A percentile compares a stretch with the other conserved stretches of the same genome.
These are phyloP conservation scores for Spinus olivaceus DNA, from an alignment of 2,797 vertebrate species.

Conservation along the genomic window DNA sequence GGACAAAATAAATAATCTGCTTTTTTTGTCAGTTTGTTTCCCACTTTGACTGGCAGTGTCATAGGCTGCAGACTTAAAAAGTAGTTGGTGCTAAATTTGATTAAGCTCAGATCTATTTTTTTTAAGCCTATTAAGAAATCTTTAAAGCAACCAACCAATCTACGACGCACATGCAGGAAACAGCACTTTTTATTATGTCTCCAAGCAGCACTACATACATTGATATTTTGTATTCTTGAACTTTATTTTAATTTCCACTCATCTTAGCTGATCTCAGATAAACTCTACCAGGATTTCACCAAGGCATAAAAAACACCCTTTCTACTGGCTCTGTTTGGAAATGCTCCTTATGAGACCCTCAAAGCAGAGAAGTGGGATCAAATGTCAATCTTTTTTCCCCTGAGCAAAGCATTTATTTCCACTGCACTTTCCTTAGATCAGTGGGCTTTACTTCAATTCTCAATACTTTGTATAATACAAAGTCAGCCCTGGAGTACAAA, in stretches of 20 bases:
- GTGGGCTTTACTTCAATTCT: neutral
- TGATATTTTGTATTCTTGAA: neutral
- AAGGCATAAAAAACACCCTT: neutral
- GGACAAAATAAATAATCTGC: neutral
- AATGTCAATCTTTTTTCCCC: neutral
- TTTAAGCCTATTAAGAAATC: neutral
- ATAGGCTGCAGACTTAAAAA: neutral
- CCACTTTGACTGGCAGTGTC: neutral
- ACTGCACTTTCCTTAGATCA: neutral
- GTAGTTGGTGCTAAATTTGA: neutral
- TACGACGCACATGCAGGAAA: neutral
- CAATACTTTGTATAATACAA: neutral
- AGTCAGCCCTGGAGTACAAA: neutral
- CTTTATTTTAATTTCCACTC: neutral
- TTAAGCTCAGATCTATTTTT: neutral
- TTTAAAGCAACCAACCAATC: neutral
- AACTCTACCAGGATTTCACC: neutral
- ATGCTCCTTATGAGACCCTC: neutral
- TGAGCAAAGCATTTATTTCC: neutral
- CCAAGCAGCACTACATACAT: neutral
- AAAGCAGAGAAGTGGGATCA: neutral
- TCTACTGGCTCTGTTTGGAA: neutral
- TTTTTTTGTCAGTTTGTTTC: neutral
- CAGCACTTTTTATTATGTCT: neutral
- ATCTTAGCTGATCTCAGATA: neutral